A percentile compares a stretch with the other conserved stretches of the same genome.
phyloP scores from a whole-genome alignment of 1,140 invertebrate genomes.

The Dendroctonus valens region DNA sequence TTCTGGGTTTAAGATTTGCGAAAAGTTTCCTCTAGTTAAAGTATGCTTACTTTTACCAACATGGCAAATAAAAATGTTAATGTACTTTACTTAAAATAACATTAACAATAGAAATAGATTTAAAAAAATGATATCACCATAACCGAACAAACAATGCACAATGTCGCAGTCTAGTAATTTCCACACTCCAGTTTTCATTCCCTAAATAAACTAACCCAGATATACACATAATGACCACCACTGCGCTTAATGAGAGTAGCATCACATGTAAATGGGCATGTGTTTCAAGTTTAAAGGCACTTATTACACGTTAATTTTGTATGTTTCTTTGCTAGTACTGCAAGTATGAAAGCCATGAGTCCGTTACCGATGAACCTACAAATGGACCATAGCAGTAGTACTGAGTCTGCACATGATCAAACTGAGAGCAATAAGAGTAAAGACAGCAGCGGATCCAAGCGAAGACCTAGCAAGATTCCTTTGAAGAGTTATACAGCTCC shows the following conservation, averaged over 20 bases:
- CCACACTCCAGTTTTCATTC: constrained; percentile 4
- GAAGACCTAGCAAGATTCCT: constrained; percentile 70
- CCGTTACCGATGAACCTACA: constrained; percentile 57
- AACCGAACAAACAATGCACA: not conserved
- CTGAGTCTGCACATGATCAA: constrained; percentile 64
- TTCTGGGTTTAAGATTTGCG: too few relatives aligned
- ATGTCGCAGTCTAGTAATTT: not conserved
- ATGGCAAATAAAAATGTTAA: too few relatives aligned
- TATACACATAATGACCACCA: too few relatives aligned
- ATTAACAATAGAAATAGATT: too few relatives aligned
- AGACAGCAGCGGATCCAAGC: constrained; percentile 31
- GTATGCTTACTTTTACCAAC: too few relatives aligned
- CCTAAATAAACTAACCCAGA: not conserved
- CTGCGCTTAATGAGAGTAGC: too few relatives aligned
- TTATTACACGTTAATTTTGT: too few relatives aligned
- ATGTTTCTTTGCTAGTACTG: constrained; percentile 45
- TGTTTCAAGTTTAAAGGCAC: too few relatives aligned
- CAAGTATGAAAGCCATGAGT: constrained; percentile 57
- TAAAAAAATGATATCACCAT: too few relatives aligned
- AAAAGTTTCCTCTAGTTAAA: too few relatives aligned
- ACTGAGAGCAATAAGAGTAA: constrained; percentile 43
- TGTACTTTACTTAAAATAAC: too few relatives aligned
- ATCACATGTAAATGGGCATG: too few relatives aligned
- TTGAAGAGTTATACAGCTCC: constrained; percentile 56
- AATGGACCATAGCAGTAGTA: constrained; percentile 59